Evolutionary conservation across 1,140 invertebrate species (phyloP), one percentile per base, ranked within the genome.

Genomic region (Heliconius himera): DNA sequence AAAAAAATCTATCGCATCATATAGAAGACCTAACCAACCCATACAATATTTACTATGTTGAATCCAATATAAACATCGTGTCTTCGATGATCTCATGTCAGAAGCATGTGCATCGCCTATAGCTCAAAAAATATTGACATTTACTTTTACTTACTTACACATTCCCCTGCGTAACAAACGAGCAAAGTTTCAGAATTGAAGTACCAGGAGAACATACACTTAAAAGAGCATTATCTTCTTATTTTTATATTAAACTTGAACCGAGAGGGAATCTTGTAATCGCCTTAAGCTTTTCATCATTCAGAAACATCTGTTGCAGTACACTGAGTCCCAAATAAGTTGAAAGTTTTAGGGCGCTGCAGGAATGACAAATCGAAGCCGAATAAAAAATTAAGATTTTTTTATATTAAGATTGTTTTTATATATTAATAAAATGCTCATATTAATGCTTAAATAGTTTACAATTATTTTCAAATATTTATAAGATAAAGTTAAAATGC

Each of bases 281-380:
- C 92, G 91, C 89, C 90, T 93, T 92, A 93, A 93, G 91, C 90
- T 90, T 92, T 92, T 89, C 91, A 91, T 90, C 91, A 88, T 90
- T 91, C 89, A 89, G 82, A 72, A 86, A 85, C 92, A 93, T 87
- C 90, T 92, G 92, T 90, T 88, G 85, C 90, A 83, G 78, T 73
- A 79, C 79, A 77, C 74, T 76, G 82, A 81, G 79, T 88, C 86
- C 87, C 84, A 82, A 84, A 87, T 83, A 87, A 85, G 81, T 86
- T 86, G 82, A 80, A 82, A 84, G 77, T 88, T 90, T 83, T 87
- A 80, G 74, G 78, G 70, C 66, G 70, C 36, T 66, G 33, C 70
- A 78, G 9, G 76, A 76, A 78, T 78, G 80, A 78, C 76, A 78
- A 81, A 78, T 81, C 66, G 60, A 81, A 81, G 33, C 20, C 26